These are phyloP conservation scores for Rhodeus uyekii DNA, from an alignment of 2,797 vertebrate species.

Conservation along the genomic window DNA sequence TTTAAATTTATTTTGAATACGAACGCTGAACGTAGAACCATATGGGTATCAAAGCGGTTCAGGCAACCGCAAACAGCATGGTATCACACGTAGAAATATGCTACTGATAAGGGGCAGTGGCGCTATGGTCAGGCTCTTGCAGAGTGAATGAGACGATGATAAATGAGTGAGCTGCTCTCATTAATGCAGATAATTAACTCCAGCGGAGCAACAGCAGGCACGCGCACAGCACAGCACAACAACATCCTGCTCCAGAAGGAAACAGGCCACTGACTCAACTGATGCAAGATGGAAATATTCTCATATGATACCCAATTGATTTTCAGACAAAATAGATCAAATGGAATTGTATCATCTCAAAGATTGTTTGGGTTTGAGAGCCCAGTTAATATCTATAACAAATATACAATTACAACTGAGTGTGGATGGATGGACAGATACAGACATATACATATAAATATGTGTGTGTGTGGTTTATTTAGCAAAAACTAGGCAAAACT, in stretches of 20 bases:
- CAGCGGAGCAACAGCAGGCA: constrained; percentile 21
- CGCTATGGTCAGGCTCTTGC: not conserved
- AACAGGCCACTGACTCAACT: constrained; percentile 25
- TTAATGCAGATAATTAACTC: constrained; percentile 51
- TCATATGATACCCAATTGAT: constrained; percentile 3
- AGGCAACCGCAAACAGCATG: not conserved
- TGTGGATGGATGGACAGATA: too few relatives aligned
- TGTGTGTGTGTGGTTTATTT: too few relatives aligned
- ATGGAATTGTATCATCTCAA: not conserved
- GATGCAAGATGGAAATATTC: constrained; percentile 16
- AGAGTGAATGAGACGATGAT: constrained; percentile 42
- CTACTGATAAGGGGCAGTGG: not conserved
- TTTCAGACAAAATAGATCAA: constrained; percentile 6
- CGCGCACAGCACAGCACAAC: constrained; percentile 17
- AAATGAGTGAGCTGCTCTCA: constrained; percentile 46
- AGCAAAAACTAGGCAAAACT: too few relatives aligned
- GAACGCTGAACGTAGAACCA: not conserved
- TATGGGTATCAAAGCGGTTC: constrained; percentile 3
- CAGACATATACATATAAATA: too few relatives aligned
- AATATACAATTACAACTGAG: too few relatives aligned
- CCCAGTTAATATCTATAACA: not conserved
- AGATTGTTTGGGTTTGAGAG: not conserved
- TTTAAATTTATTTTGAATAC: constrained; percentile 4
- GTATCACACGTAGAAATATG: not conserved
- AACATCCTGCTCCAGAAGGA: constrained; percentile 25